Percentiles rank a stretch among this genome's conserved stretches.
These are phyloP conservation scores for Picathartes gymnocephalus DNA, from an alignment of 2,113 vertebrate species.

Conservation along the genomic window DNA sequence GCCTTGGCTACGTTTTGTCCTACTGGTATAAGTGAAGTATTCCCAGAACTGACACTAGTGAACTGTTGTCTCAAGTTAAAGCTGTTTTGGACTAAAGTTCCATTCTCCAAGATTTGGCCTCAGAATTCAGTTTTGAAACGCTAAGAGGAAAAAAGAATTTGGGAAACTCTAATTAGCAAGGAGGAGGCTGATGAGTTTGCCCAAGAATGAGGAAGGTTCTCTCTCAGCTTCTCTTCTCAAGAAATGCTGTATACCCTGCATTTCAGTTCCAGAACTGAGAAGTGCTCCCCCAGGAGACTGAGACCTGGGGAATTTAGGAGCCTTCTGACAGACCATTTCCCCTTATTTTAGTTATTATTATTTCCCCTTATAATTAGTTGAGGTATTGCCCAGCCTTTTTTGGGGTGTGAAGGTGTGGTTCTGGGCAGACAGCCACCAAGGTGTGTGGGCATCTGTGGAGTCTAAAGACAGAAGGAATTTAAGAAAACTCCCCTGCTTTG, in stretches of 20 bases:
- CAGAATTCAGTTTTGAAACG: constrained; percentile 16
- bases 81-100: constrained; percentile 33
- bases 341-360: not conserved
- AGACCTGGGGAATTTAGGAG: not conserved
- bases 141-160: constrained; percentile 6
- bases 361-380: constrained; percentile 1
- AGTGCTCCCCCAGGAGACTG: not conserved
- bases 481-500: not conserved
- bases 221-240: not conserved
- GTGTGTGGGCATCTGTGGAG: not conserved
- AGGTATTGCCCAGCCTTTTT: not conserved
- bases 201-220: not conserved
- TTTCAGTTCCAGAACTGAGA: not conserved
- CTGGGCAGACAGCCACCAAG: not conserved
- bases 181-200: not conserved
- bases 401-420: not conserved
- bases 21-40: constrained; percentile 3
- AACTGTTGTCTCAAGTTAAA: constrained; percentile 1
- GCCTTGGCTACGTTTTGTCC: not conserved
- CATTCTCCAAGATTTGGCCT: constrained; percentile 6
- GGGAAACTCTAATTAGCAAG: not conserved
- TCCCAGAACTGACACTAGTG: constrained; percentile 14
- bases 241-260: not conserved
- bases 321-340: not conserved
- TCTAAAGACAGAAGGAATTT: not conserved